phyloP scores from a whole-genome alignment of 2,888 invertebrate species.

The Rugalucina vietnamica region DNA sequence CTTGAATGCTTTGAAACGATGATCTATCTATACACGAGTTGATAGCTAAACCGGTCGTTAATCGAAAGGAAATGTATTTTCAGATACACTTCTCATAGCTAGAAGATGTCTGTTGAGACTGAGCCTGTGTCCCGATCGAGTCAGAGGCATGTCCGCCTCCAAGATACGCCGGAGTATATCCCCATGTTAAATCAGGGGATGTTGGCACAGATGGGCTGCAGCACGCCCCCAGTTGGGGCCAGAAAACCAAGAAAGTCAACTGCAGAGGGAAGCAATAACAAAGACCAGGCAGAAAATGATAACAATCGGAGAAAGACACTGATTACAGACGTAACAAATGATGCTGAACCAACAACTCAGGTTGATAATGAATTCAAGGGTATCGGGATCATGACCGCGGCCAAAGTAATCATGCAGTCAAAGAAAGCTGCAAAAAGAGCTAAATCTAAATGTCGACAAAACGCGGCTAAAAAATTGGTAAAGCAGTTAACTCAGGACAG shows the following conservation, averaged over 20 bases:
- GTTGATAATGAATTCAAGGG: neutral
- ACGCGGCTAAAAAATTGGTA: constrained; percentile 4
- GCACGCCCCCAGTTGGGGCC: neutral
- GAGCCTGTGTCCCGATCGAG: neutral
- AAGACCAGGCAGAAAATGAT: neutral
- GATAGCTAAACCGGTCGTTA: too few species aligned
- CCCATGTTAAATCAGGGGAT: constrained; percentile 37
- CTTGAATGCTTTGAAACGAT: too few species aligned
- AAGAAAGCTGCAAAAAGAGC: constrained; percentile 32
- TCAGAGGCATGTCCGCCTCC: constrained; percentile 13
- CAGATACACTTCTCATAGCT: too few species aligned
- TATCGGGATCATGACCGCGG: constrained; percentile 32
- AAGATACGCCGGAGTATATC: constrained; percentile 54
- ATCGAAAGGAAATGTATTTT: too few species aligned
- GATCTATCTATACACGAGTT: too few species aligned
- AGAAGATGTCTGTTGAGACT: neutral
- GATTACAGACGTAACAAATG: neutral
- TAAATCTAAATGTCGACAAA: constrained; percentile 18
- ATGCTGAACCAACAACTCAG: neutral
- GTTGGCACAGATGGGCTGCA: neutral
- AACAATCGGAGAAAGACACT: neutral
- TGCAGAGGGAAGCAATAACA: neutral
- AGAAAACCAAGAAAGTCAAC: neutral
- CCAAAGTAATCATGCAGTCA: constrained; percentile 45
- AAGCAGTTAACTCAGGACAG: neutral